Conservation (phyloP, 1,140 invertebrate genomes). For the Octopus bimaculoides region DNA sequence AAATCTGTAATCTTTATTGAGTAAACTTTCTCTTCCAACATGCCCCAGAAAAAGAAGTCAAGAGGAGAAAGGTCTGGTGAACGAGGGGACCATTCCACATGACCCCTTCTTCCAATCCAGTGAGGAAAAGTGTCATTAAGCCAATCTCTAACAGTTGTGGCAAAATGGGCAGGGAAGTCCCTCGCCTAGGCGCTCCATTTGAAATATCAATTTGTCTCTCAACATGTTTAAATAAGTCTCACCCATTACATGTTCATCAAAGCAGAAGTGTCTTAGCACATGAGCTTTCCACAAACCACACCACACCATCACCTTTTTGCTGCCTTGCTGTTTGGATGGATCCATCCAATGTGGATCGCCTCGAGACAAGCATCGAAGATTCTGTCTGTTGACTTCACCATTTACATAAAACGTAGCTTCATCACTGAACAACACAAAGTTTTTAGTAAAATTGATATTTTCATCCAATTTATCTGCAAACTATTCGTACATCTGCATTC, state of each 20-base stretch:
- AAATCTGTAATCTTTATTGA: no score
- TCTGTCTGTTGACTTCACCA: not conserved
- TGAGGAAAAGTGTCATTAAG: no score
- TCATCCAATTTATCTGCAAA: constrained; percentile 8
- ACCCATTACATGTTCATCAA: not conserved
- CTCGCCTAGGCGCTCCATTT: constrained; percentile 2
- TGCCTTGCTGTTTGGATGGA: not conserved
- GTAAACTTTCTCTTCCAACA: no score
- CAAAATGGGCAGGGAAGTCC: constrained; percentile 2
- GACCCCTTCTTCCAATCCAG: no score
- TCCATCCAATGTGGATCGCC: not conserved
- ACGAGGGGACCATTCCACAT: no score
- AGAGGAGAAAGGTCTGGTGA: no score
- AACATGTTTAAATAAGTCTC: not conserved
- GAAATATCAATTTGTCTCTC: not conserved
- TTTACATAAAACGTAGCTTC: not conserved
- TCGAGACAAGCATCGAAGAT: not conserved
- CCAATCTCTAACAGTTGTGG: not conserved
- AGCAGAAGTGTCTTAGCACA: not conserved
- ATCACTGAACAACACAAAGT: constrained; percentile 9
- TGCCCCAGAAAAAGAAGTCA: no score
- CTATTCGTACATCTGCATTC: not conserved
- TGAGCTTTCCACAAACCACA: not conserved
- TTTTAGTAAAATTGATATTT: not conserved
- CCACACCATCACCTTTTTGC: not conserved